Evolutionary conservation across 2,113 vertebrate genomes (phyloP), one percentile per base, ranked within the genome.

Genomic region (Corynorhinus townsendii): DNA sequence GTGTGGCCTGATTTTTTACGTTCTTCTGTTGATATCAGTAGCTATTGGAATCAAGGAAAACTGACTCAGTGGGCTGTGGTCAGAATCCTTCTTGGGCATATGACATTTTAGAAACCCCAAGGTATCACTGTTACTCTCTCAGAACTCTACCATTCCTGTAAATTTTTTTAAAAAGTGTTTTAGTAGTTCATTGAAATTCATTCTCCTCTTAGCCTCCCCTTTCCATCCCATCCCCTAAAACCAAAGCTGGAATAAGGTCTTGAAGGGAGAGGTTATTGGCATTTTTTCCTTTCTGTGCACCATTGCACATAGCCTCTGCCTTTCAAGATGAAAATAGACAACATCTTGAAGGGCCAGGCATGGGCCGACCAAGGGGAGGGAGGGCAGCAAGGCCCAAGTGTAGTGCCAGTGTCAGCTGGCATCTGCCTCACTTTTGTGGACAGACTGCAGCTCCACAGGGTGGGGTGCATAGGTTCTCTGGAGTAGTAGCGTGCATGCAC

Each of bases 101-200:
- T 86, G 35, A 54, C n/a, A 86, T 73, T 80, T 47, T 84, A 66
- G 93, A 90, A 97, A 95, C 19, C 66, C 59, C 92, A 56, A 38
- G 26, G 47, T 35, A 47, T 35, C 45, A 45, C 45, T 15, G 3
- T 47, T 89, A 33, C 89, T 82, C 86, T 93, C 77, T 86, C 30
- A 84, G 47, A 81, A 76, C 54, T 49, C 81, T 68, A 17, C 24
- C 52, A 38, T 52, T 85, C 4, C 35, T 84, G 10, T 52, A 8
- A 28, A 12, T 54, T 83, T 82, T 59, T 59, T 33, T 49, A 4
- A 16, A 68, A 56, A 30, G 10, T 64, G 28, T 56, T 62, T 86
- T 75, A 86, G 40, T 8, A 22, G 24, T 77, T 92, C 79, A 86
- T 79, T 68, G 73, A 69, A 91, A 72, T 69, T 79, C 19, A 81